Conservation (phyloP, 2,797 vertebrate genomes). For the Lateolabrax maculatus region DNA sequence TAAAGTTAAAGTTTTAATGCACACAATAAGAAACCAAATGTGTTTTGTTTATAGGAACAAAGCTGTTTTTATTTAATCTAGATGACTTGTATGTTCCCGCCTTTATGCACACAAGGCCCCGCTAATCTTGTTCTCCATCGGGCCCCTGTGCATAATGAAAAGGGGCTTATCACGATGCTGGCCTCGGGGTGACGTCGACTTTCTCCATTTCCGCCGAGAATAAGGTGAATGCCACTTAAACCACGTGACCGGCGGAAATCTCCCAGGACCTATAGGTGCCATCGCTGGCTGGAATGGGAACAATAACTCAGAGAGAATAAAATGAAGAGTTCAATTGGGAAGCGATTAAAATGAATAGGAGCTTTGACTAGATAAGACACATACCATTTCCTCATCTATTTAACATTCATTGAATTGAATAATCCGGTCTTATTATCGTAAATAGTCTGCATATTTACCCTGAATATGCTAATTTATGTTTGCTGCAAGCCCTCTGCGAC, state of each 20-base stretch:
- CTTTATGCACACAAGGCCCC: conserved; percentile 73
- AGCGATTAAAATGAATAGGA: conserved; percentile 96
- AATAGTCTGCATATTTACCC: conserved; percentile 99
- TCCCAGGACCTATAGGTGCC: conserved; percentile 75
- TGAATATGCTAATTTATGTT: conserved; percentile 99
- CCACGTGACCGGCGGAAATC: conserved; percentile 77
- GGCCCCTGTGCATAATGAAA: conserved; percentile 86
- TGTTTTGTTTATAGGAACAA: conserved; percentile 66
- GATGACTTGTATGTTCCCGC: conserved; percentile 78
- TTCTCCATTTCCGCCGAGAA: conserved; percentile 72
- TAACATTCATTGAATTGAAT: conserved; percentile 99
- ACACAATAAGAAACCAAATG: conserved; percentile 65
- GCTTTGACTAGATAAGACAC: conserved; percentile 93
- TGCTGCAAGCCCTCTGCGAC: conserved; percentile 93
- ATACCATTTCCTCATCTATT: conserved; percentile 93
- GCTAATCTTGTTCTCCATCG: conserved; percentile 82
- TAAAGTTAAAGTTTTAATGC: conserved; percentile 70
- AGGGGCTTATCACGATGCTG: conserved; percentile 82
- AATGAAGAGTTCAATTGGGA: conserved; percentile 91
- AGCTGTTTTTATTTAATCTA: conserved; percentile 78
- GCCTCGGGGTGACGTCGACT: conserved; percentile 83
- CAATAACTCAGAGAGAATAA: conserved; percentile 79
- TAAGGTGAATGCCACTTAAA: conserved; percentile 79
- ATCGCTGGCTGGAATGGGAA: conserved; percentile 66
- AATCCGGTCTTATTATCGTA: conserved; percentile 99